These are phyloP conservation scores for Emydocephalus ijimae DNA, from an alignment of 2,113 vertebrate genomes.

Conservation along the genomic window DNA sequence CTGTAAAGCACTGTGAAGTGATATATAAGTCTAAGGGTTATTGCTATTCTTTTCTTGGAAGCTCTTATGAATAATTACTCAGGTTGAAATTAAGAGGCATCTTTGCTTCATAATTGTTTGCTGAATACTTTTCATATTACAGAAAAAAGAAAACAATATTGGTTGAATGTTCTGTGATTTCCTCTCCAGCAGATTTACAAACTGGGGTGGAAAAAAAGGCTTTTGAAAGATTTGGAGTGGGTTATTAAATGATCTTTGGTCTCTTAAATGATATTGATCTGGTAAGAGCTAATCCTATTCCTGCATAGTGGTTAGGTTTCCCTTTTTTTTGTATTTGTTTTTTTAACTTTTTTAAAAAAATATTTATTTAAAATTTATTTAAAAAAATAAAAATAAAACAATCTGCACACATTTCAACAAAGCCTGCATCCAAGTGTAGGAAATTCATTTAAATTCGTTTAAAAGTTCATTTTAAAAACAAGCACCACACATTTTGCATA, in stretches of 20 bases:
- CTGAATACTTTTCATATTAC: slow-evolving; percentile 13
- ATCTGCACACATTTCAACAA: neutral
- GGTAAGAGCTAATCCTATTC: slow-evolving; percentile 8
- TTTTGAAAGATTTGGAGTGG: neutral
- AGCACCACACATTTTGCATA: neutral
- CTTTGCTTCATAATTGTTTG: slow-evolving; percentile 15
- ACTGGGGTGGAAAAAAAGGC: neutral
- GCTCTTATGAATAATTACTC: slow-evolving; percentile 49
- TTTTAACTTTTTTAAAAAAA: neutral
- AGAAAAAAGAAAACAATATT: neutral
- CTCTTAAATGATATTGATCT: slow-evolving; percentile 23
- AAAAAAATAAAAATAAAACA: neutral
- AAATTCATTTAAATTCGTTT: neutral
- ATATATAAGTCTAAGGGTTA: no score
- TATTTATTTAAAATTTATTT: no score
- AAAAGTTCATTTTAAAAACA: neutral
- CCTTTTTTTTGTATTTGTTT: neutral
- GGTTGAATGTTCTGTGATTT: slow-evolving; percentile 21
- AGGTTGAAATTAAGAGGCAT: slow-evolving; percentile 38
- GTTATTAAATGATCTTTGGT: neutral
- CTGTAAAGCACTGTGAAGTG: no score
- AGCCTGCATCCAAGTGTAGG: neutral
- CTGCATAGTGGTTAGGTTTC: slow-evolving; percentile 25
- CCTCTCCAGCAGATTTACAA: accelerated
- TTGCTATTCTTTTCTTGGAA: slow-evolving; percentile 39